phyloP scores from a whole-genome alignment of 2,797 vertebrate genomes.

The Synanceia verrucosa region DNA sequence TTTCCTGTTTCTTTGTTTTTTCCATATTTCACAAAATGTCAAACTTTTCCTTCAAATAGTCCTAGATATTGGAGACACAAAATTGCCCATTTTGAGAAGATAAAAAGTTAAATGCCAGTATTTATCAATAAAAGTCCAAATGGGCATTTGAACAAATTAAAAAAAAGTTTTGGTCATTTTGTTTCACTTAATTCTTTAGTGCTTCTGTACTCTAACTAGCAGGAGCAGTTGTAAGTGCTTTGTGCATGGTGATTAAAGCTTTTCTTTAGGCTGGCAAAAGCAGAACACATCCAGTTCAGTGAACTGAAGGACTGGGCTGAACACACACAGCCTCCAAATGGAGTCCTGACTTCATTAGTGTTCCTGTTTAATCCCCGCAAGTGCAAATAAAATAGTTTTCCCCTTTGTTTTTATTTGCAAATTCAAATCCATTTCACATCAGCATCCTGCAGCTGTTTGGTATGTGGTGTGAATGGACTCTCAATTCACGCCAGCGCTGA shows the following conservation, averaged over 20 bases:
- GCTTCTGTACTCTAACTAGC: background rate
- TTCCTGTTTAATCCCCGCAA: slow-evolving; percentile 48
- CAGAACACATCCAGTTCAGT: slow-evolving; percentile 21
- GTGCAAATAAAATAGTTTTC: slow-evolving; percentile 50
- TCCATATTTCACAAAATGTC: background rate
- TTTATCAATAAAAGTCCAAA: background rate
- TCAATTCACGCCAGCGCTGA: background rate
- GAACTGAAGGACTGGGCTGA: slow-evolving; percentile 26
- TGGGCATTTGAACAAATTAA: background rate
- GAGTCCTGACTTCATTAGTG: slow-evolving; percentile 41
- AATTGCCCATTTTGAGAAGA: background rate
- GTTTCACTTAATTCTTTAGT: background rate
- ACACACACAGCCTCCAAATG: slow-evolving; percentile 6
- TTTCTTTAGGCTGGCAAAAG: slow-evolving; percentile 24
- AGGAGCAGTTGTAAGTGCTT: slow-evolving; percentile 2
- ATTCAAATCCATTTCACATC: slow-evolving; percentile 47
- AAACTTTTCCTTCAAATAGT: background rate
- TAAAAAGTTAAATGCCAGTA: background rate
- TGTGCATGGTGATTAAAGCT: slow-evolving; percentile 19
- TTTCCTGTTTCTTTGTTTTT: background rate
- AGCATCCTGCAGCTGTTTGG: slow-evolving; percentile 11
- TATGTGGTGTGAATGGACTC: slow-evolving; percentile 14
- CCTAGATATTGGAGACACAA: background rate
- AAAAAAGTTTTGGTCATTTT: background rate
- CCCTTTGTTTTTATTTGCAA: slow-evolving; percentile 57